Evolutionary conservation across 2,888 invertebrate species (phyloP).

Genomic region (Geotrupes spiniger): DNA sequence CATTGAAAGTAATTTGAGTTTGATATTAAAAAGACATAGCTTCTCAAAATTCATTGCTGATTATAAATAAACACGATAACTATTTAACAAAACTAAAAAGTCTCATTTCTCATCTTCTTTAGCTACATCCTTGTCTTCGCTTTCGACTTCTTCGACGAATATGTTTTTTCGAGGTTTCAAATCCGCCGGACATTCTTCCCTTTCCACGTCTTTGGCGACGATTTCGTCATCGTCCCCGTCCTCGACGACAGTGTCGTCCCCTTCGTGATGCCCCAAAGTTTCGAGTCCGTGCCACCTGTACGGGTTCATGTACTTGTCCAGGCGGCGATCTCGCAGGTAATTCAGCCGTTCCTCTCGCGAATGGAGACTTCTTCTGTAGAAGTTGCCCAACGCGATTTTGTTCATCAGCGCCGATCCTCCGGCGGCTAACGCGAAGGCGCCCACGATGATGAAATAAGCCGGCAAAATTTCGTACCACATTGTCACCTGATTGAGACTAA

Average conservation of each 20-base stretch:
- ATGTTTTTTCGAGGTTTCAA: too few relatives aligned
- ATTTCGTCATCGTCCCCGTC: not conserved
- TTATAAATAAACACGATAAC: too few relatives aligned
- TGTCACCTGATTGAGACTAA: too few relatives aligned
- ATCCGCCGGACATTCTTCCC: conserved; percentile 11
- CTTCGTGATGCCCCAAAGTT: conserved; percentile 4
- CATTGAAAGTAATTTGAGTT: too few relatives aligned
- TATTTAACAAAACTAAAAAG: too few relatives aligned
- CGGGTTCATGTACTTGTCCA: conserved; percentile 11
- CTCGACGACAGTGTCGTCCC: not conserved
- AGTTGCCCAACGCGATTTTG: conserved; percentile 23
- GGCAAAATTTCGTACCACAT: conserved; percentile 30
- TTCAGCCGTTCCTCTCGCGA: not conserved
- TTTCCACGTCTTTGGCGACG: conserved; percentile 5
- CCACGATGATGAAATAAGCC: conserved; percentile 12
- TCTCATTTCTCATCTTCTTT: too few relatives aligned
- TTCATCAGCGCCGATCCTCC: conserved; percentile 12
- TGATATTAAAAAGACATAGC: too few relatives aligned
- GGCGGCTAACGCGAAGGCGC: conserved; percentile 15
- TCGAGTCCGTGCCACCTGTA: conserved; percentile 12
- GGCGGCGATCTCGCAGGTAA: conserved; percentile 14
- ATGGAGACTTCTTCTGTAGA: conserved; percentile 11
- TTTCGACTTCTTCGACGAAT: too few relatives aligned
- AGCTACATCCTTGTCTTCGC: too few relatives aligned
- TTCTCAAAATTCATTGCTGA: too few relatives aligned